Evolutionary conservation across 1,140 invertebrate genomes (phyloP), one percentile per base, ranked within the genome.

Genomic region (Orussus abietinus): DNA sequence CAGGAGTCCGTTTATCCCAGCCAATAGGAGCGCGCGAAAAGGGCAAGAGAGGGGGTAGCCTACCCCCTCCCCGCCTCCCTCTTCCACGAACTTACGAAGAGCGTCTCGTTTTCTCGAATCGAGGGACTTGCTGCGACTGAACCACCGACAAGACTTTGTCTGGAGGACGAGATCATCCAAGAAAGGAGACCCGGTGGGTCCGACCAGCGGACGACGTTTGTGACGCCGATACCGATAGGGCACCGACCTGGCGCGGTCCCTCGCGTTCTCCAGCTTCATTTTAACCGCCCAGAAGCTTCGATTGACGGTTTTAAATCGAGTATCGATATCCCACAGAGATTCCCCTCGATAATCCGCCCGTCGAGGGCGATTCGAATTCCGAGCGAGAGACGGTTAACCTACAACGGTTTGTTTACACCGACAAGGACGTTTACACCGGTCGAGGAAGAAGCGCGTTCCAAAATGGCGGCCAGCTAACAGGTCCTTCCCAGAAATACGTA

Each of bases 61-160:
- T n/a, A n/a, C n/a, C n/a, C n/a, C n/a, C n/a, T n/a, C n/a, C n/a
- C n/a, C n/a, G n/a, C n/a, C n/a, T n/a, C n/a, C n/a, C n/a, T n/a
- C n/a, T n/a, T n/a, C n/a, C n/a, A n/a, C n/a, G n/a, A n/a, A 66
- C 64, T 66, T 58, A 66, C 64, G 50, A 32, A 64, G 63, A 30
- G 50, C 48, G 29, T 55, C 47, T 20, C 50, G 55, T 38, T 58
- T 64, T 31, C 42, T 13, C 14, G 37, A 14, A 48, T 54, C 57
- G 17, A 42, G 19, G 20, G 60, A 20, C 41, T 53, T 57, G 20
- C 52, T 62, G 35, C 38, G 49, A 10, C 53, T 43, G 25, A 53
- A 67, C 69, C 69, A 70, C 11, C 53, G 57, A 37, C 57, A 62
- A 2, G 57, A 28, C 26, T 54, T 66, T 4, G 59, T 66, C 31